A percentile compares a stretch with the other conserved stretches of the same genome.
Conservation (phyloP, 2,797 vertebrate species). For the Microhierax caerulescens region DNA sequence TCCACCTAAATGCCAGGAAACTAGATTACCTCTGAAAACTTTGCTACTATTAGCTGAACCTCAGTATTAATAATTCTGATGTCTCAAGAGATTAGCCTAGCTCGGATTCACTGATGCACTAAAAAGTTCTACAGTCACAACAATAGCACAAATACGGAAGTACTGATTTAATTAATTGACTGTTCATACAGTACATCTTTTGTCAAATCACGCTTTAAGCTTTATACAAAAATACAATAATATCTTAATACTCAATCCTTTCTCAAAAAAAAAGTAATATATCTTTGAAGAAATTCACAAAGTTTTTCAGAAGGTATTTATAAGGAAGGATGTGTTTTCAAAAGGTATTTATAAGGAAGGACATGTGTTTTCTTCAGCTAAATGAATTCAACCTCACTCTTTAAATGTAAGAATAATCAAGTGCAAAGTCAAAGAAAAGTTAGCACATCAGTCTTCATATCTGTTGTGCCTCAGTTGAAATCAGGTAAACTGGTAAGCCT, state of each 20-base stretch:
- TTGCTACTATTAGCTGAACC: background rate
- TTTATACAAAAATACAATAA: background rate
- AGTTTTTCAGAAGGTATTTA: background rate
- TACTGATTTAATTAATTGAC: background rate
- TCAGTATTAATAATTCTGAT: background rate
- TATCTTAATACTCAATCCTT: background rate
- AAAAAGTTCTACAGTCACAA: background rate
- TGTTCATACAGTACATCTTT: background rate
- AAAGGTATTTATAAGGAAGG: background rate
- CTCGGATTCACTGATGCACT: background rate
- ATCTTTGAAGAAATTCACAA: background rate
- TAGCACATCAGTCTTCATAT: background rate
- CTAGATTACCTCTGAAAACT: background rate
- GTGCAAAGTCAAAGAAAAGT: background rate
- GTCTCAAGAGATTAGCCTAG: background rate
- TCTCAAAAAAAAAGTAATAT: background rate
- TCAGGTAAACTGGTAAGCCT: background rate
- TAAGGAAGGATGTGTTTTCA: no score
- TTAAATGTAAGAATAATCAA: background rate
- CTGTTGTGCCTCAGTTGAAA: background rate
- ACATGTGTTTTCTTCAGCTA: background rate
- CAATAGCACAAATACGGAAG: background rate
- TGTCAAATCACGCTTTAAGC: background rate
- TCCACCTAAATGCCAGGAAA: background rate
- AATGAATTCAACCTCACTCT: background rate